These are phyloP conservation scores for Edolisoma coerulescens DNA, from an alignment of 2,113 vertebrate genomes.

Conservation along the genomic window DNA sequence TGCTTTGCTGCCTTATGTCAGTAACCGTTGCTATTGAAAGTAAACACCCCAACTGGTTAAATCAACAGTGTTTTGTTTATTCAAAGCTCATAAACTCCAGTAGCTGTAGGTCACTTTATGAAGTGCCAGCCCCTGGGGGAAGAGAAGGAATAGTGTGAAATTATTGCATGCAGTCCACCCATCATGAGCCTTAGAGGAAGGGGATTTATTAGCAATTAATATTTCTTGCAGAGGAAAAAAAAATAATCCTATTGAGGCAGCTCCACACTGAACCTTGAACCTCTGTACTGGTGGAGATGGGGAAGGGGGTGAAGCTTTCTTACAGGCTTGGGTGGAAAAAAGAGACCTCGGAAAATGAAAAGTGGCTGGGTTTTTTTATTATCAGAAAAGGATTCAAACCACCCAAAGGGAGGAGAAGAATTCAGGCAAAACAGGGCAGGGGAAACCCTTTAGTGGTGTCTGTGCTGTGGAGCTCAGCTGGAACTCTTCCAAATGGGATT, in stretches of 20 bases:
- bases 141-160: slow-evolving; percentile 48
- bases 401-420: not conserved
- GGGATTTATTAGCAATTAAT: slow-evolving; percentile 62
- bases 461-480: not conserved
- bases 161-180: slow-evolving; percentile 36
- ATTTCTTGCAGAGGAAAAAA: slow-evolving; percentile 36
- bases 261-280: not conserved
- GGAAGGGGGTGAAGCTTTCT: not conserved
- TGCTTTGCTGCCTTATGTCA: slow-evolving; percentile 28
- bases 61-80: slow-evolving; percentile 61
- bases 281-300: not conserved
- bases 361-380: not conserved
- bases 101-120: slow-evolving; percentile 66
- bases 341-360: not conserved
- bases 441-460: rapidly evolving
- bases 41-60: slow-evolving; percentile 62
- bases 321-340: not conserved
- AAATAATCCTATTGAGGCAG: slow-evolving; percentile 4
- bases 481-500: not conserved
- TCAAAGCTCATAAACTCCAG: slow-evolving; percentile 67
- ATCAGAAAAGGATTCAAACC: not conserved
- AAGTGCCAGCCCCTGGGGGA: slow-evolving; percentile 57
- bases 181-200: slow-evolving; percentile 46
- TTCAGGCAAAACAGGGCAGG: not conserved
- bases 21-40: slow-evolving; percentile 63